Base-by-base conservation (phyloP, 2,797 vertebrate species). In the Fistularia commersonii region DNA sequence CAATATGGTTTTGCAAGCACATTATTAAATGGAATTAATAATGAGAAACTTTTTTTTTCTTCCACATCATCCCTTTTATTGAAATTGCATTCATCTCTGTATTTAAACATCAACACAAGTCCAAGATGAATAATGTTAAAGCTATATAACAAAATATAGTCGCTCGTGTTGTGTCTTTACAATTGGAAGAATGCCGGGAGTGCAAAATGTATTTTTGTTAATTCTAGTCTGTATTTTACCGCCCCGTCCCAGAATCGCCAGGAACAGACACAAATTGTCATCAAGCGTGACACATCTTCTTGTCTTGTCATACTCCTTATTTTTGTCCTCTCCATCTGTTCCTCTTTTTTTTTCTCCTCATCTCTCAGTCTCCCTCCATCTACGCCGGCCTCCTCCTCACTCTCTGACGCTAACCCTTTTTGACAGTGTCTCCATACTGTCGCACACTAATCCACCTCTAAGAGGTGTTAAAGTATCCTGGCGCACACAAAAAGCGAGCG, bases 401-500 rank as follows among this genome's bases (percentile, higher is more conserved):
- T 51, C 51, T 41, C 85, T 90, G 91, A 91, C 73, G 48, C 80
- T 95, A 88, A 96, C 83, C 44, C 34, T 76, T 76, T 79, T 79
- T 90, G 94, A 87, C 93, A 85, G 90, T 74, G 89, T 87, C 91
- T 91, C 89, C 89, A 82, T 80, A 76, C 74, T 81, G 85, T 78
- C 77, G 92, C 83, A 73, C 91, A 87, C 92, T 93, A 92, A 93
- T 92, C 92, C 90, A 89, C 93, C 90, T 92, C 92, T 91, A 84
- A 81, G 87, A 90, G 87, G 88, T 87, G 89, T 90, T 83, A 80
- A 88, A 87, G 90, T 87, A 75, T 76, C 80, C 84, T 86, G 87
- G 23, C 55, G 9, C 49, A 6, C 36, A 12, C 50, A 48, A 39
- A 23, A 12, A 38, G 48, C 58, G 8, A 41, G 32, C 48, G 45